These are phyloP conservation scores for Serrognathus titanus DNA, from an alignment of 2,888 invertebrate species.

Conservation along the genomic window DNA sequence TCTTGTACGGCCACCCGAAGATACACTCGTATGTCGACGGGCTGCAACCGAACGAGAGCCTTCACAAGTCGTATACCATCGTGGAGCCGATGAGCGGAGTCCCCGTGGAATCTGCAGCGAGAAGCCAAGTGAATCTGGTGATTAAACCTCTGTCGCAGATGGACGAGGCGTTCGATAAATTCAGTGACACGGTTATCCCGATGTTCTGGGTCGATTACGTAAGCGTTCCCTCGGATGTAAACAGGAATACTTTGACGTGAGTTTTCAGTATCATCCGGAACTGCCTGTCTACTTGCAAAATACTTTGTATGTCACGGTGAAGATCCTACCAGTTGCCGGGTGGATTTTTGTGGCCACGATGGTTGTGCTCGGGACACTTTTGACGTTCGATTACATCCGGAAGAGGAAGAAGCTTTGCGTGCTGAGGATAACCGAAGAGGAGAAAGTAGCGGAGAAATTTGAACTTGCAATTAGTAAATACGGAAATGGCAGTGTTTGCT, in stretches of 20 bases:
- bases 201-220: constrained; percentile 76
- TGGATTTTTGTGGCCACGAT: constrained; percentile 18
- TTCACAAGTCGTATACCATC: constrained; percentile 64
- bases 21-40: constrained; percentile 60
- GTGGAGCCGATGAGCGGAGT: constrained; percentile 72
- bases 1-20: constrained; percentile 56
- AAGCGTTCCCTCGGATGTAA: constrained; percentile 32
- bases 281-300: constrained; percentile 52
- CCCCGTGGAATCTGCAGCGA: constrained; percentile 60
- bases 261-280: constrained; percentile 58
- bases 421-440: background rate
- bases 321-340: constrained; percentile 50
- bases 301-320: constrained; percentile 53
- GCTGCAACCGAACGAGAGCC: constrained; percentile 56
- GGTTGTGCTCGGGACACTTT: background rate
- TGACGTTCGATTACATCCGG: background rate
- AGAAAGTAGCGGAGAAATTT: background rate
- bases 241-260: background rate
- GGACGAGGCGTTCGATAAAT: constrained; percentile 49
- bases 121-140: constrained; percentile 65
- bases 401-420: background rate
- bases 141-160: constrained; percentile 57
- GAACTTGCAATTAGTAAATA: too few species aligned
- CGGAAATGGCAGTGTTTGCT: too few species aligned
- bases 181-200: constrained; percentile 62